Evolutionary conservation across 2,113 vertebrate species (phyloP), one percentile per base, ranked within the genome.

Genomic region (Callipepla squamata): DNA sequence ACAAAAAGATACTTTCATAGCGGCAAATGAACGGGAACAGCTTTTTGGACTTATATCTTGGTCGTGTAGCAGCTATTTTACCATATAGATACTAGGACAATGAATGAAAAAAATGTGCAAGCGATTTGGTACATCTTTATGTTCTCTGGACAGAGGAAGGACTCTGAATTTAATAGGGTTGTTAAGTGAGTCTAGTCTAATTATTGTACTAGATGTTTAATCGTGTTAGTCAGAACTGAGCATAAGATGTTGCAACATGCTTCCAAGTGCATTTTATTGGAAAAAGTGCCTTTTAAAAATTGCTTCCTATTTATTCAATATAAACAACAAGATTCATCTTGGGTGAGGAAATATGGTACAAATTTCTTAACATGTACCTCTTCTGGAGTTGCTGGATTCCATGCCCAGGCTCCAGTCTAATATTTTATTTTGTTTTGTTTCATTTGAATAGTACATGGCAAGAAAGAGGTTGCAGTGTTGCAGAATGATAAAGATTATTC

Each of bases 1-100:
- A 96, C 94, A 95, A 73, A 96, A 90, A 93, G 92, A 97, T 95
- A 95, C 74, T 95, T 97, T 90, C 76, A 92, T 68, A 89, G 73
- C 6, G 25, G 89, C 68, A 94, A 96, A 88, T 8, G 8, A 92
- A 97, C 96, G 61, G 67, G 78, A 87, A 92, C 97, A 96, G 95
- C 96, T 97, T 95, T 97, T 90, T 96, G 70, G 63, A 92, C 61
- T 93, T 95, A 90, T 85, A 91, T 95, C 89, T 96, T 87, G 67
- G 68, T 94, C 40, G 84, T 88, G 77, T 87, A 87, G 80, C 79
- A 92, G 81, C 61, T 89, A 8, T 89, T 89, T 36, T 94, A 67
- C 92, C 10, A 42, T 69, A 62, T 32, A 86, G 51, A 77, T 72
- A 38, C n/a, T 48, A 92, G 92, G 88, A 86, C 79, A 90, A 93